Evolutionary conservation across 2,797 vertebrate genomes (phyloP).

Genomic region (Percopsis omiscomaycus): DNA sequence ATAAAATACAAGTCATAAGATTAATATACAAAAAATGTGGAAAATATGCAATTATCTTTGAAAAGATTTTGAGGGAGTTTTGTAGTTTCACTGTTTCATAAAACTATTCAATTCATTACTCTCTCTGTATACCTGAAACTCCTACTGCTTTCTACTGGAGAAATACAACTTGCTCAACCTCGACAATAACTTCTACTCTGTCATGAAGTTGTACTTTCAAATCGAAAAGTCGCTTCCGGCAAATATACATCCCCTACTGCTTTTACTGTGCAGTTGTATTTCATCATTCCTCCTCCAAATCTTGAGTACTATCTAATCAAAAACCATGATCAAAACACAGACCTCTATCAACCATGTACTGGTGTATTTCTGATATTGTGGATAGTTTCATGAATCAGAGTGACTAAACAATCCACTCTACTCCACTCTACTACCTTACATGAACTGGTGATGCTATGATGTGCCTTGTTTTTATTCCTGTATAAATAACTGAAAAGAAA

Average conservation of each 20-base stretch:
- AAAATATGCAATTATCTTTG: too few species aligned
- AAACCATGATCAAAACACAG: not conserved
- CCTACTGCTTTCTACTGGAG: not conserved
- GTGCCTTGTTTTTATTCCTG: too few species aligned
- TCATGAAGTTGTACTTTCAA: not conserved
- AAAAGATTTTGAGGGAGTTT: too few species aligned
- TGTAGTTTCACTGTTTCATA: too few species aligned
- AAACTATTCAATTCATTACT: not conserved
- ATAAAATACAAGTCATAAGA: too few species aligned
- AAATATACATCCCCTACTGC: not conserved
- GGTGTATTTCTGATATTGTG: too few species aligned
- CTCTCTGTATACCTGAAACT: not conserved
- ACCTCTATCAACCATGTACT: too few species aligned
- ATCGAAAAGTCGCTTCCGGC: not conserved
- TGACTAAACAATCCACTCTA: too few species aligned
- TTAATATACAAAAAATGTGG: too few species aligned
- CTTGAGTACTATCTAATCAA: not conserved
- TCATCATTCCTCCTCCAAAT: not conserved
- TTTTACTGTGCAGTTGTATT: not conserved
- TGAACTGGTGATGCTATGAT: too few species aligned
- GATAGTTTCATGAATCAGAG: too few species aligned
- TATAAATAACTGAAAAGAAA: too few species aligned
- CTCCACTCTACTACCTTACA: not conserved
- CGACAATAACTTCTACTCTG: not conserved
- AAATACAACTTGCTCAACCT: constrained; percentile 1